Conservation (phyloP, 2,113 vertebrate genomes). For the Urocitellus parryii region DNA sequence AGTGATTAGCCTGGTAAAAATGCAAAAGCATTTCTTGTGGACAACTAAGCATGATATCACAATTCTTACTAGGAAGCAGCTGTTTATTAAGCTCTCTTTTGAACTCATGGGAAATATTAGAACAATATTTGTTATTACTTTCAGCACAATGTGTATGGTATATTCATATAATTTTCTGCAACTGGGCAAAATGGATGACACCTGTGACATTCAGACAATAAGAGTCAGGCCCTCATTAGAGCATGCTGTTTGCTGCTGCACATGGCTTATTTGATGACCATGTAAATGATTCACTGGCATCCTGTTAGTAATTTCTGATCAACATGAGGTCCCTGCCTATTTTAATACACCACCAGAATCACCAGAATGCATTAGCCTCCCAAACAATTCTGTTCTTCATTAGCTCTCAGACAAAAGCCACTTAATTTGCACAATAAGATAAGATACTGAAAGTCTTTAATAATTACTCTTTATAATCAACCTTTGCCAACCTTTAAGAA, state of each 20-base stretch:
- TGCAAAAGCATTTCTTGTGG: not conserved
- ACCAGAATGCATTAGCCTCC: constrained; percentile 33
- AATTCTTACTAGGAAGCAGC: not conserved
- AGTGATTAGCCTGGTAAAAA: not conserved
- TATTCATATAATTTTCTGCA: not conserved
- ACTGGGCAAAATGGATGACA: not conserved
- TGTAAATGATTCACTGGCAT: constrained; percentile 37
- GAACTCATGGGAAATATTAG: not conserved
- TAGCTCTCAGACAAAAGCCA: not conserved
- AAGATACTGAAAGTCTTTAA: constrained; percentile 37
- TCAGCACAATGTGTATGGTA: not conserved
- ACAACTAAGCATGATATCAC: not conserved
- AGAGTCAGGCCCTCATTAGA: not conserved
- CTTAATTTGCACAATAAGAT: constrained; percentile 45
- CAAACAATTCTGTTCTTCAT: constrained; percentile 36
- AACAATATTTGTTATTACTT: not conserved
- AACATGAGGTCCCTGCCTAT: not conserved
- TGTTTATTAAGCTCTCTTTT: not conserved
- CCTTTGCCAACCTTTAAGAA: not conserved
- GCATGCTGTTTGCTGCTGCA: not conserved
- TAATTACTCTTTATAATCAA: constrained; percentile 43
- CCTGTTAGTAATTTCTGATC: constrained; percentile 33
- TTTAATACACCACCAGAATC: not conserved
- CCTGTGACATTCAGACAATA: constrained; percentile 10
- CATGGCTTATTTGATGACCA: not conserved